These are phyloP conservation scores for Sarcophaga bullata DNA, from an alignment of 1,140 invertebrate species.

Conservation along the genomic window DNA sequence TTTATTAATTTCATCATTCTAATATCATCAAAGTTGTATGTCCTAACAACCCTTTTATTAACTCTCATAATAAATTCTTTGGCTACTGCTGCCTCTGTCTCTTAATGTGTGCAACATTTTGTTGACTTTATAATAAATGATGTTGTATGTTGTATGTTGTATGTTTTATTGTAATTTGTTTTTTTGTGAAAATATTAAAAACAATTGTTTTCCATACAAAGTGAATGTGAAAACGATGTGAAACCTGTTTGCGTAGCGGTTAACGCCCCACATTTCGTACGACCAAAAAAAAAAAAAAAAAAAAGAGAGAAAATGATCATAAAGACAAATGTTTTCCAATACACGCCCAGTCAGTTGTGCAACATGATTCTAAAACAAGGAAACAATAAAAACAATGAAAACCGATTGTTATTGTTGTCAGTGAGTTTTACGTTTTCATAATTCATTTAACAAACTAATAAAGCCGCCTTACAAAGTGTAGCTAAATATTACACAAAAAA, in stretches of 20 bases:
- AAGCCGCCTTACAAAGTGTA: not conserved
- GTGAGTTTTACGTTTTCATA: slow-evolving; percentile 19
- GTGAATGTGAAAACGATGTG: not conserved
- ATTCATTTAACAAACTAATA: slow-evolving; percentile 41
- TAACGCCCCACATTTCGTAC: slow-evolving; percentile 23
- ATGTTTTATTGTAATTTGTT: not conserved
- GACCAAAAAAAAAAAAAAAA: not conserved
- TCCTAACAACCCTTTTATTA: too few relatives aligned
- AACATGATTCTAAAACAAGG: not conserved
- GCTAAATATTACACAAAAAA: slow-evolving; percentile 9
- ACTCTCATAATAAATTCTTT: too few relatives aligned
- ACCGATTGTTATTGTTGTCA: not conserved
- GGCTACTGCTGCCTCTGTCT: not conserved
- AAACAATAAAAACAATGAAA: too few relatives aligned
- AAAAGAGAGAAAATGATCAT: slow-evolving; percentile 31
- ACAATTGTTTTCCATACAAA: slow-evolving; percentile 14
- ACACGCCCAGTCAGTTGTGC: slow-evolving; percentile 30
- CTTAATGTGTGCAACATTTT: not conserved
- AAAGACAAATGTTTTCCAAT: slow-evolving; percentile 40
- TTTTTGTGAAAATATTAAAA: slow-evolving; percentile 34
- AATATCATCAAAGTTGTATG: too few relatives aligned
- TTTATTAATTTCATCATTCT: too few relatives aligned
- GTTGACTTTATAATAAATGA: slow-evolving; percentile 27
- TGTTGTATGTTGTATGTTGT: not conserved
- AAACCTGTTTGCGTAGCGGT: slow-evolving; percentile 38